Evolutionary conservation across 2,797 vertebrate genomes (phyloP).

Genomic region (Onychomys arenicola): DNA sequence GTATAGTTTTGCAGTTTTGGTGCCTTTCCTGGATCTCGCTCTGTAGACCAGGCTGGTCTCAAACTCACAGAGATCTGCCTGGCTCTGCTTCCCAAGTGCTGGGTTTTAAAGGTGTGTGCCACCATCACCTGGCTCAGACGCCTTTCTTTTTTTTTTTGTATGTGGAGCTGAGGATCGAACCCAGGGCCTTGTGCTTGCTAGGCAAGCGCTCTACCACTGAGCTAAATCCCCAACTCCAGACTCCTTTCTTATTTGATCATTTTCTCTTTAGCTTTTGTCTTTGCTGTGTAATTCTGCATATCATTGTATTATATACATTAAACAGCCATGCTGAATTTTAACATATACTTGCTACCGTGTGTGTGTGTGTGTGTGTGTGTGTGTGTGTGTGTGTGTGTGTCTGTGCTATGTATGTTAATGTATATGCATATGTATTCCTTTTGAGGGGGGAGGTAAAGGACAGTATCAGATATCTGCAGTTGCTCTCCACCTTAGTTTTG

Average conservation of each 20-base stretch:
- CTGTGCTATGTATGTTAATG: background rate
- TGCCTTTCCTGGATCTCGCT: too few relatives aligned
- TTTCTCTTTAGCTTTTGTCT: background rate
- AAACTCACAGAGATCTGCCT: too few relatives aligned
- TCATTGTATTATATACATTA: background rate
- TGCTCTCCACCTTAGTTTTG: background rate
- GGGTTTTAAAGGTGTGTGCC: too few relatives aligned
- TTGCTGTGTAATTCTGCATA: background rate
- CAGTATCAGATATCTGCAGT: background rate
- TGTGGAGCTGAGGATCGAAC: too few relatives aligned
- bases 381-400: background rate
- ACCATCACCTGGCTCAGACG: background rate
- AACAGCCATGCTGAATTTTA: background rate
- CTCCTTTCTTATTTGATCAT: background rate
- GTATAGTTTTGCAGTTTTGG: too few relatives aligned
- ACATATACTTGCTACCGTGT: background rate
- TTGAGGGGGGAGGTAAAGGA: background rate
- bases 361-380: background rate
- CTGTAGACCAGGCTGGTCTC: too few relatives aligned
- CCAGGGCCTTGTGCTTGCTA: too few relatives aligned
- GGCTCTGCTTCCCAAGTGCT: too few relatives aligned
- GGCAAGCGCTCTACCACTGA: too few relatives aligned
- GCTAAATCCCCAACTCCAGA: too few relatives aligned
- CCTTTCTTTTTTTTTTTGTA: background rate
- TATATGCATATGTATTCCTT: background rate